Conservation (phyloP, 2,888 invertebrate species). For the Eueremaeus valkanovi region DNA sequence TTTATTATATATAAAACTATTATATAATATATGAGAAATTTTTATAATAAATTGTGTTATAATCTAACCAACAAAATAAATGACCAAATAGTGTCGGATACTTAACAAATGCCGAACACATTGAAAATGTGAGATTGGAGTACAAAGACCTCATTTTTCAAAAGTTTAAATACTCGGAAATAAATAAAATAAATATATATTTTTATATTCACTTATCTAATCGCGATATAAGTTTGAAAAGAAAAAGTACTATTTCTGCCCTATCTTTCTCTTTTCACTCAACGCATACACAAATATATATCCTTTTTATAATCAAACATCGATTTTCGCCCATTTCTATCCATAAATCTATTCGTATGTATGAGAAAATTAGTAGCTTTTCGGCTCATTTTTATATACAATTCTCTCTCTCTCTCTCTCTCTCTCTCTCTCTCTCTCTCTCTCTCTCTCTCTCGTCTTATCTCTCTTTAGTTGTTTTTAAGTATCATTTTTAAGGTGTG, state of each 20-base stretch:
- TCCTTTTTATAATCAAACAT: background rate
- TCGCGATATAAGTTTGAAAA: background rate
- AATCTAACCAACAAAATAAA: background rate
- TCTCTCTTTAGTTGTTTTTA: background rate
- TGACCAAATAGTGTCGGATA: background rate
- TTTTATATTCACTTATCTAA: background rate
- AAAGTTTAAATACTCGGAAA: constrained; percentile 4
- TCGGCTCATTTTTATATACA: background rate
- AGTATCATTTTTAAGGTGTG: background rate
- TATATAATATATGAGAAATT: background rate
- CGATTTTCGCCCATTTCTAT: background rate
- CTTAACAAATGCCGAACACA: background rate
- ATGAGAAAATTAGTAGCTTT: background rate
- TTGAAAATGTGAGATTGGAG: background rate
- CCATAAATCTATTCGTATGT: background rate
- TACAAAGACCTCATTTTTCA: constrained; percentile 31
- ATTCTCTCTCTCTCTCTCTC: too few relatives aligned
- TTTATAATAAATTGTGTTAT: background rate
- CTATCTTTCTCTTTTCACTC: background rate
- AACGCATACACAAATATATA: background rate
- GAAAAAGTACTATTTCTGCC: background rate
- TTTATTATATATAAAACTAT: too few relatives aligned
- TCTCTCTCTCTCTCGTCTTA: background rate
- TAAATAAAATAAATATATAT: background rate
- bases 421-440: too few relatives aligned